Evolutionary conservation across 2,888 invertebrate genomes (phyloP).

Genomic region (Dolomedes plantarius): DNA sequence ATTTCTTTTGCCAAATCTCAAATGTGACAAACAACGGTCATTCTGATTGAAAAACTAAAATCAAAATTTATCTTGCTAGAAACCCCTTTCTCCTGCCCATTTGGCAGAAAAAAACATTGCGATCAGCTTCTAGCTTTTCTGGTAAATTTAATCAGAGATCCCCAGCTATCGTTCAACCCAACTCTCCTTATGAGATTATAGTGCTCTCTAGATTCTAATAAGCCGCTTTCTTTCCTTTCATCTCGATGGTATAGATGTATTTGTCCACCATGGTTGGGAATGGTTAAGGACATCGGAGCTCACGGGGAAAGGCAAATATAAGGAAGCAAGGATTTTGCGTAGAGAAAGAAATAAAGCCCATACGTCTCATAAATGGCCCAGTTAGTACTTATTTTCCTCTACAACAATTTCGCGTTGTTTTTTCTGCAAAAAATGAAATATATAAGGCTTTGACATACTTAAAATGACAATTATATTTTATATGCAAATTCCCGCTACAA

Average conservation of each 20-base stretch:
- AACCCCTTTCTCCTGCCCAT: not conserved
- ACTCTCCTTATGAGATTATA: not conserved
- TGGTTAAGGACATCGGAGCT: not conserved
- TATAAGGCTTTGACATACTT: no score
- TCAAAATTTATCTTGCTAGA: no score
- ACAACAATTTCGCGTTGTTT: no score
- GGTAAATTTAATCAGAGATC: constrained; percentile 3
- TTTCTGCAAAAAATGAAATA: no score
- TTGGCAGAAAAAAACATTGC: not conserved
- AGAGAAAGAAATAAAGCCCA: not conserved
- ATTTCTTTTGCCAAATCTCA: no score
- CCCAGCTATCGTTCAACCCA: not conserved
- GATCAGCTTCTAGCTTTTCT: constrained; percentile 5
- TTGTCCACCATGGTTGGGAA: not conserved
- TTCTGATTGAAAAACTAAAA: no score
- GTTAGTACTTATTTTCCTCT: no score
- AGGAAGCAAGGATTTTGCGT: not conserved
- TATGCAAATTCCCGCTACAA: no score
- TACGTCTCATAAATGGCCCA: no score
- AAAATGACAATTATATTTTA: no score
- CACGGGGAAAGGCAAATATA: not conserved
- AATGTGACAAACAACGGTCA: no score
- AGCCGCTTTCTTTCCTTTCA: not conserved
- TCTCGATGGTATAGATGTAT: not conserved
- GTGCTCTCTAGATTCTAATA: not conserved